phyloP scores from a whole-genome alignment of 2,797 vertebrate species.

The Sebastes iracundus region DNA sequence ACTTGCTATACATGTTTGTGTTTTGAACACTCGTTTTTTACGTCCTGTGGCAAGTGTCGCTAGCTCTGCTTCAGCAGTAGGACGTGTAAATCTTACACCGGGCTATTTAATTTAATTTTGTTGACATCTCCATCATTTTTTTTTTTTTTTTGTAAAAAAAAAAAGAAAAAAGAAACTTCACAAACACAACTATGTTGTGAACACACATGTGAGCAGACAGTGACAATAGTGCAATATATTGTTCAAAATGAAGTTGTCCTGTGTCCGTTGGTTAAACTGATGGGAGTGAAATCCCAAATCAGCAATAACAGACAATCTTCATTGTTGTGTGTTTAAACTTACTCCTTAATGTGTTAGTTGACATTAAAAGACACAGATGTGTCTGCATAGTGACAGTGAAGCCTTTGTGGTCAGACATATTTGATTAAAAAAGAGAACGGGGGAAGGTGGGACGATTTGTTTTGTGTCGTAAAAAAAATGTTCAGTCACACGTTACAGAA shows the following conservation, averaged over 20 bases:
- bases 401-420: constrained; percentile 45
- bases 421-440: constrained; percentile 31
- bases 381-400: constrained; percentile 63
- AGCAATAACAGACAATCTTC: constrained; percentile 87
- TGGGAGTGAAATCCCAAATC: constrained; percentile 74
- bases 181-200: constrained; percentile 73
- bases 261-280: constrained; percentile 80
- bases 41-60: constrained; percentile 7
- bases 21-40: constrained; percentile 5
- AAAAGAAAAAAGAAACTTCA: constrained; percentile 45
- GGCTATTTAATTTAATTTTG: constrained; percentile 49
- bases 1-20: constrained; percentile 26
- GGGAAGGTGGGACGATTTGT: constrained; percentile 55
- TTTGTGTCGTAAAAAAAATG: constrained; percentile 31
- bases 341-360: constrained; percentile 67
- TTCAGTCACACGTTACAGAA: constrained; percentile 3
- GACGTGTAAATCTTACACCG: constrained; percentile 21
- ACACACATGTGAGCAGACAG: constrained; percentile 83
- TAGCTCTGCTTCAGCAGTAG: constrained; percentile 25
- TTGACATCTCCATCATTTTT: constrained; percentile 19
- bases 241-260: constrained; percentile 80
- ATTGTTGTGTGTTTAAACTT: constrained; percentile 75
- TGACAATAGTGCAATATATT: constrained; percentile 86
- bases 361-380: constrained; percentile 57
- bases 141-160: neutral